Conservation (phyloP, 2,797 vertebrate species). For the Sebastes cheni region DNA sequence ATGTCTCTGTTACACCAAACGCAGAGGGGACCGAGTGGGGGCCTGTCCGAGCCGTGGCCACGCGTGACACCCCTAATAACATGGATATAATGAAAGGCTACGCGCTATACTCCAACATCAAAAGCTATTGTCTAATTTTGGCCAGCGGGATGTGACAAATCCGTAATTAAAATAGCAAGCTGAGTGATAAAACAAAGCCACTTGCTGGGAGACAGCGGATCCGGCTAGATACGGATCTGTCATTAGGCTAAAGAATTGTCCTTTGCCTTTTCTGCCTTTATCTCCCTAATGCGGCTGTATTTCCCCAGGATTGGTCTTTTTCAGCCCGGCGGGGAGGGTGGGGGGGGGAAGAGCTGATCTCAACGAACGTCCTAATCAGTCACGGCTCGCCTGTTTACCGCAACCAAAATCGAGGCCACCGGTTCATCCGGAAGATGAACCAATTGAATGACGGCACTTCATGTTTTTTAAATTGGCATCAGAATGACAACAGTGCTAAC, state of each 20-base stretch:
- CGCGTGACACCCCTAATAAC: conserved; percentile 65
- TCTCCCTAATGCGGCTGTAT: conserved; percentile 72
- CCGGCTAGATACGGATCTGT: conserved; percentile 77
- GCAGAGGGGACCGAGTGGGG: conserved; percentile 34
- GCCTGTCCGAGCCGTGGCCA: conserved; percentile 42
- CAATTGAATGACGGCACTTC: conserved; percentile 5
- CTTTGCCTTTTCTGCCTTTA: conserved; percentile 75
- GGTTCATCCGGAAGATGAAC: conserved; percentile 27
- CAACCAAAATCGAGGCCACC: conserved; percentile 32
- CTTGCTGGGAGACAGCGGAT: conserved; percentile 71
- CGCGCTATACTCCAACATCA: conserved; percentile 62
- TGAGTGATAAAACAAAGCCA: conserved; percentile 79
- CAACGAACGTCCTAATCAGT: conserved; percentile 52
- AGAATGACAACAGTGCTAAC: conserved; percentile 2
- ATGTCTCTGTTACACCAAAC: conserved; percentile 48
- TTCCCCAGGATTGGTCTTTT: conserved; percentile 63
- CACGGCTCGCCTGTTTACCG: conserved; percentile 45
- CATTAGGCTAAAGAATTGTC: conserved; percentile 80
- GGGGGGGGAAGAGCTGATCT: conserved; percentile 29
- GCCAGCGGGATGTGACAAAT: conserved; percentile 75
- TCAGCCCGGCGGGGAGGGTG: not conserved
- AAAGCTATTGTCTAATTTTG: conserved; percentile 76
- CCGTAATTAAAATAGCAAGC: conserved; percentile 81
- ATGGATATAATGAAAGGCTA: conserved; percentile 63
- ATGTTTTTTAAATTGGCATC: conserved; percentile 35